Evolutionary conservation across 1,140 invertebrate species (phyloP).

Genomic region (Aporrectodea caliginosa): DNA sequence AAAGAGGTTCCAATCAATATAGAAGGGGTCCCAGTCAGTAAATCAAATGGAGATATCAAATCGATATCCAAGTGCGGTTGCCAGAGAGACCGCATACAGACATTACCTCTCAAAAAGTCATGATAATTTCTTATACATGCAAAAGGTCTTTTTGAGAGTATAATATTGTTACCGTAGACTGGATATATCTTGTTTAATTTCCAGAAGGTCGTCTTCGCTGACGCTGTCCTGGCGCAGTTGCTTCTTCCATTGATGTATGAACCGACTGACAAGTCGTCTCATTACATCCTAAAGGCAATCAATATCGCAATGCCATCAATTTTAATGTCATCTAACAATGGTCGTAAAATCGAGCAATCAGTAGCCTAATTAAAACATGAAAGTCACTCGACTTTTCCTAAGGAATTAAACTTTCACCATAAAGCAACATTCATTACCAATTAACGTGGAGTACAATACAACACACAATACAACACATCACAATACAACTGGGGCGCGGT

Average conservation of each 20-base stretch:
- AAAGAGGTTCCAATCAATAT: too few species aligned
- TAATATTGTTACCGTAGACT: conserved; percentile 57
- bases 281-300: conserved; percentile 60
- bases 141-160: too few species aligned
- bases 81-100: too few species aligned
- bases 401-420: background rate
- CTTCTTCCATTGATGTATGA: conserved; percentile 61
- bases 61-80: too few species aligned
- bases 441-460: too few species aligned
- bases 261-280: conserved; percentile 58
- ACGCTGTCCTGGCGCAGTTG: conserved; percentile 61
- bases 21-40: too few species aligned
- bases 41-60: too few species aligned
- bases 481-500: too few species aligned
- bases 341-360: background rate
- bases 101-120: too few species aligned
- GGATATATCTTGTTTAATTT: conserved; percentile 64
- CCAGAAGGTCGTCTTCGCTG: conserved; percentile 62
- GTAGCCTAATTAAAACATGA: background rate
- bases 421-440: background rate
- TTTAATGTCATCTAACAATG: conserved; percentile 28
- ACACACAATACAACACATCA: too few species aligned
- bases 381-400: background rate
- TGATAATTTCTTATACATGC: too few species aligned
- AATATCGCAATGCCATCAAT: conserved; percentile 36